Evolutionary conservation across 35 echinoderm and acorn worm genomes (phyloP), one percentile per base, ranked within the genome.

Genomic region (Nesometra sesokonis): DNA sequence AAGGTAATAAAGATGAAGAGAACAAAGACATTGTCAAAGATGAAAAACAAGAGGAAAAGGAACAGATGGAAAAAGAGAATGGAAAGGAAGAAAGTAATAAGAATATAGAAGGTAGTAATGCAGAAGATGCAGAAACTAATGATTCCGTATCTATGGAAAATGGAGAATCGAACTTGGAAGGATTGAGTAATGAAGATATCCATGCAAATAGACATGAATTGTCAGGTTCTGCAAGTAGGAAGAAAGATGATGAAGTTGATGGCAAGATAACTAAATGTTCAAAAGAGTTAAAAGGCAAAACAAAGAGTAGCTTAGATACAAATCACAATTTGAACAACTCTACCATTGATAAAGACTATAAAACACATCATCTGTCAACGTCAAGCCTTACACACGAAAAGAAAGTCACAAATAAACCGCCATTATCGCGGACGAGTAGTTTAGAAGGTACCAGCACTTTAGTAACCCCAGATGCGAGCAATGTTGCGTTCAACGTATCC

Each of bases 31-130:
- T 17, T 31, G 77, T 52, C 0, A 15, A 30, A 67, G 80, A 43
- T 35, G 32, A 13, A 35, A 30, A 21, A 0, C 57, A 32, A 78
- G 86, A 88, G 35, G 80, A 30, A 32, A 32, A 32, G 0, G 79
- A 76, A 77, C 15, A 17, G 30, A 38, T 38, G 30, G 86, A 78
- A 29, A 29, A 85, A 4, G 88, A 94, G 36, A 11, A 82, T 0
- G 85, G 86, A 32, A 15, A 80, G 80, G 78, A 78, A 23, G 27
- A 37, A 13, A 31, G 33, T 34, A 81, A 76, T 23, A 32, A 77
- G 4, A 79, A 52, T 27, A 84, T 80, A 80, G 31, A 46, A 39
- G 37, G 32, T 67, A 43, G 15, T 43, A 7, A 15, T 43, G 38
- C 15, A 43, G 38, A 43, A 43, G 38, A 43, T 43, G 4, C 38